These are phyloP conservation scores for Crotalus horridus DNA, from an alignment of 2,113 vertebrate genomes.

Conservation along the genomic window DNA sequence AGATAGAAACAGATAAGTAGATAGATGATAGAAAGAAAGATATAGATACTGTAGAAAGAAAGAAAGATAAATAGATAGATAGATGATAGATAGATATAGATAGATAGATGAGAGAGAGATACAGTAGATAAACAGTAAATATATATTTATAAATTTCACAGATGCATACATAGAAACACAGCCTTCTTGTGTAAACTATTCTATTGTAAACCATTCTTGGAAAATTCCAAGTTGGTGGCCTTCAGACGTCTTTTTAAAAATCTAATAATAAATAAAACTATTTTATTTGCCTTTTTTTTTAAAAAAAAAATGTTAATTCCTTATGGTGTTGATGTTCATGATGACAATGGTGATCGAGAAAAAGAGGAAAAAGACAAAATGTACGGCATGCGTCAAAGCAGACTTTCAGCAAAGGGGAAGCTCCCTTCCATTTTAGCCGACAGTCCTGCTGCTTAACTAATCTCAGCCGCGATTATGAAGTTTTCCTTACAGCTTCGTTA, in stretches of 20 bases:
- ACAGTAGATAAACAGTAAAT: background rate
- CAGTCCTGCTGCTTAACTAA: background rate
- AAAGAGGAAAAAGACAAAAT: background rate
- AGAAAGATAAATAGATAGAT: too few relatives aligned
- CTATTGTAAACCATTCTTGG: background rate
- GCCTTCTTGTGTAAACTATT: background rate
- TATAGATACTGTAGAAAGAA: too few relatives aligned
- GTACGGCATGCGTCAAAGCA: background rate
- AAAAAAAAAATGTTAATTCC: background rate
- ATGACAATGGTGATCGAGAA: background rate
- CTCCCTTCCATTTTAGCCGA: background rate
- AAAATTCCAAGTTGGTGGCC: background rate
- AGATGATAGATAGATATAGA: too few relatives aligned
- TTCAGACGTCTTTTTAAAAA: background rate
- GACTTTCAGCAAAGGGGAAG: background rate
- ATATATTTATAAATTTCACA: background rate
- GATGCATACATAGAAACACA: background rate
- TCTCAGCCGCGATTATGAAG: background rate
- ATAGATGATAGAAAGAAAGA: too few relatives aligned
- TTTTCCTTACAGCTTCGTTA: too few relatives aligned
- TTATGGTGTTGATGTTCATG: background rate
- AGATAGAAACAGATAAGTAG: too few relatives aligned
- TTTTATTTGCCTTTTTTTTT: background rate
- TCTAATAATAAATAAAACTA: background rate
- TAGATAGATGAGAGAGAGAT: too few relatives aligned